A percentile compares a stretch with the other conserved stretches of the same genome.
Conservation (phyloP, 2,888 invertebrate species). For the Dexiosoma caninum region DNA sequence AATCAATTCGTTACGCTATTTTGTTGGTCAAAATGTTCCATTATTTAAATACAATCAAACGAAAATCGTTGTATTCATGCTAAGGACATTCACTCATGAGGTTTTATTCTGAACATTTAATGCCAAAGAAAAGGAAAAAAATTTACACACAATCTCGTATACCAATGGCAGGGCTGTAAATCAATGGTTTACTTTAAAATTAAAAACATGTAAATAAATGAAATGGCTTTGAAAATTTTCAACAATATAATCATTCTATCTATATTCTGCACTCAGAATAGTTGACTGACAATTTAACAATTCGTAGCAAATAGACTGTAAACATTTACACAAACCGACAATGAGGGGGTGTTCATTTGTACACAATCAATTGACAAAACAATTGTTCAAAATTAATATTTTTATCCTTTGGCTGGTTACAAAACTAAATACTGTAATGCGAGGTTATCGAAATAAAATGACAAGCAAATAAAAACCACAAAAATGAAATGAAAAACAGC, state of each 20-base stretch:
- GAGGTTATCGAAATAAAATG: slow-evolving; percentile 49
- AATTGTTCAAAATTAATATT: slow-evolving; percentile 36
- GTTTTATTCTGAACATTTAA: slow-evolving; percentile 2
- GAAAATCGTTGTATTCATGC: slow-evolving; percentile 3
- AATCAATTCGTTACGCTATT: slow-evolving; percentile 73
- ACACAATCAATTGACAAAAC: slow-evolving; percentile 53
- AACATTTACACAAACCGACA: background rate
- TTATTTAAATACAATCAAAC: slow-evolving; percentile 59
- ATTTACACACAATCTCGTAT: slow-evolving; percentile 29
- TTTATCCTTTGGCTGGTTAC: slow-evolving; percentile 19
- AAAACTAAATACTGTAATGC: slow-evolving; percentile 30
- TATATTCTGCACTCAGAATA: background rate
- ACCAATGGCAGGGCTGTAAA: background rate
- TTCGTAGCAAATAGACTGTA: slow-evolving; percentile 15
- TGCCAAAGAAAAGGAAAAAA: slow-evolving; percentile 39
- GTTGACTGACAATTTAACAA: background rate
- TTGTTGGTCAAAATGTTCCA: slow-evolving; percentile 69
- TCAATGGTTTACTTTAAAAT: background rate
- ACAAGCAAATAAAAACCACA: slow-evolving; percentile 54
- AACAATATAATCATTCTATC: background rate
- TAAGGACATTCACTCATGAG: slow-evolving; percentile 11
- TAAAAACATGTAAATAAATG: too few relatives aligned
- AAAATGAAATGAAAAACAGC: slow-evolving; percentile 26
- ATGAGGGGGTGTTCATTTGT: slow-evolving; percentile 44
- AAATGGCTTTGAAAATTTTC: too few relatives aligned